Base-by-base conservation (phyloP, 2,888 invertebrate genomes). In the Cotesia congregata region DNA sequence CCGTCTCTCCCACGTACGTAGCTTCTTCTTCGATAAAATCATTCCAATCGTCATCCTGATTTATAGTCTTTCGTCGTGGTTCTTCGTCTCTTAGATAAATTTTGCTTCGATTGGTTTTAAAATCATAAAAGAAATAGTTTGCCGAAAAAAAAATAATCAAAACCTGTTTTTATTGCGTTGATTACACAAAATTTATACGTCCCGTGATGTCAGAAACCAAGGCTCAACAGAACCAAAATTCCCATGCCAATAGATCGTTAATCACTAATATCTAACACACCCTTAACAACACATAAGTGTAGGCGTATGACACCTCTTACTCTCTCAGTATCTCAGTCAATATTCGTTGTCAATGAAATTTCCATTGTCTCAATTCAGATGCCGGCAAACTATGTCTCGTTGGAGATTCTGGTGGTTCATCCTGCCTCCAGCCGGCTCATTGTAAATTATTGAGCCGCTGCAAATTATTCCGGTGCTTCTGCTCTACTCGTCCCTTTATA, bases 391-490 rank as follows among this genome's bases (percentile, higher is more conserved):
- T 71, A n/a, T 71, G 20, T 41, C 59, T 69, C 60, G n/a, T 7
- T 38, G 17, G 39, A 15, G 68, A 20, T 30, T 20, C 59, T 60
- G 17, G 30, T 74, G 15, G 39, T 62, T 64, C 64, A 38, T 59
- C 67, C 79, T 79, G 78, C 79, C 77, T 50, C 50, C 50, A 50
- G 50, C 77, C 76, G 76, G 80, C 76, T 79, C 80, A 83, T 83
- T 82, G 83, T 83, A 83, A 83, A 82, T 83, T 84, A 83, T 82
- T 83, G 80, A 79, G 81, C 81, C 80, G 77, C 82, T 82, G 83
- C 80, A 83, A 84, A 84, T 85, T 82, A 84, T 84, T 84, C 82
- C 81, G 83, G 76, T 81, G 82, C 80, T 82, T 80, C 83, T 72
- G 72, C 76, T 76, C 76, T 62, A 17, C 80, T 76, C 72, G 67